These are phyloP conservation scores for Triplophysa yarkandensis DNA, from an alignment of 2,797 vertebrate species.

Conservation along the genomic window DNA sequence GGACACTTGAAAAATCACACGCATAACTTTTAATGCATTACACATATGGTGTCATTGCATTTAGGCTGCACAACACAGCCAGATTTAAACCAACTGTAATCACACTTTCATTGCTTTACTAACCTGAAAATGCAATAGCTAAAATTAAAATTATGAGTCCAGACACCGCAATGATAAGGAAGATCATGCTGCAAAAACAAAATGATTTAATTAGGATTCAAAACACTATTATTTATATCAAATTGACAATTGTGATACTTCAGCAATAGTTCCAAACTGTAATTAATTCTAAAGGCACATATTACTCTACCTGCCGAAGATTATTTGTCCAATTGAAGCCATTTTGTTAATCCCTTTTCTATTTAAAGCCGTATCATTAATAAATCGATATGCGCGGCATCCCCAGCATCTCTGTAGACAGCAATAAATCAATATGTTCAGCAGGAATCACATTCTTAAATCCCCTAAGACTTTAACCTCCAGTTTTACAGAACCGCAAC, in stretches of 20 bases:
- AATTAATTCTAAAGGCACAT: not conserved
- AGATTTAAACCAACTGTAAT: not conserved
- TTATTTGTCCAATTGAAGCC: slow-evolving; percentile 69
- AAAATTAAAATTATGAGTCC: slow-evolving; percentile 69
- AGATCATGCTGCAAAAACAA: slow-evolving; percentile 66
- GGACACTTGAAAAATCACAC: slow-evolving; percentile 29
- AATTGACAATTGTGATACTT: not conserved
- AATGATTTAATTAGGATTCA: too few species aligned
- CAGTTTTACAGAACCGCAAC: slow-evolving; percentile 27
- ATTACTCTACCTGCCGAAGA: slow-evolving; percentile 68
- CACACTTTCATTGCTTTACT: slow-evolving; percentile 41
- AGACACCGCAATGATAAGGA: slow-evolving; percentile 65
- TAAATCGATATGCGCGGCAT: not conserved
- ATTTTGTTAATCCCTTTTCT: slow-evolving; percentile 56
- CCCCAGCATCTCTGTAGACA: slow-evolving; percentile 16
- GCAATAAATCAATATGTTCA: not conserved
- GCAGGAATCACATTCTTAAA: not conserved
- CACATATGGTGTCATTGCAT: not conserved
- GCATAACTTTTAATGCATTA: not conserved
- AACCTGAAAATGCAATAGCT: slow-evolving; percentile 67
- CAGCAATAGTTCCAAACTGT: not conserved
- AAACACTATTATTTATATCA: not conserved
- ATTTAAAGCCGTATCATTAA: not conserved
- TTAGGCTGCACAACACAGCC: not conserved
- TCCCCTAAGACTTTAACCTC: not conserved